Evolutionary conservation across 30 jellyfish, hydroid and myxozoan genomes (phyloP).

Genomic region (Mastigias papua): DNA sequence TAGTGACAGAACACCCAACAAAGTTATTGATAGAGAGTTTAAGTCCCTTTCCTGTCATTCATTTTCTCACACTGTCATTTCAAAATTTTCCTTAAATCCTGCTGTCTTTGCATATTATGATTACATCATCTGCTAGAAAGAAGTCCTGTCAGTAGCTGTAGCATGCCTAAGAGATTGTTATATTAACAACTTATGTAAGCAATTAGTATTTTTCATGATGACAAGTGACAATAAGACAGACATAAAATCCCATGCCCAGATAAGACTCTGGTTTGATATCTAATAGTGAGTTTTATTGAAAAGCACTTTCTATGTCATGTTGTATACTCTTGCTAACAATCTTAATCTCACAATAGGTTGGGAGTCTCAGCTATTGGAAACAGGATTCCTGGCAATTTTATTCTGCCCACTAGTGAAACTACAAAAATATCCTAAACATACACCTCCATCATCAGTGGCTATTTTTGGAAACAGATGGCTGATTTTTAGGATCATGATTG

Average conservation of each 20-base stretch:
- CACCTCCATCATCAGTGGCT: conserved; percentile 81
- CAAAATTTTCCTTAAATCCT: too few species aligned
- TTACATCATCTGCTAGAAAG: too few species aligned
- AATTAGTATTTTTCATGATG: not conserved
- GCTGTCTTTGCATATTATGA: too few species aligned
- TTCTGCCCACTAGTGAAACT: conserved; percentile 75
- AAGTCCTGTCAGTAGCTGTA: too few species aligned
- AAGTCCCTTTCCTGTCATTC: too few species aligned
- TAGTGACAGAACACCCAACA: too few species aligned
- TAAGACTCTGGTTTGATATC: not conserved
- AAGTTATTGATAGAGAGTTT: too few species aligned
- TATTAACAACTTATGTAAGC: too few species aligned
- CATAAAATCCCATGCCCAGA: not conserved
- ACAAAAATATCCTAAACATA: conserved; percentile 47
- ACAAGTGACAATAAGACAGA: not conserved
- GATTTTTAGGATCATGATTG: conserved; percentile 83
- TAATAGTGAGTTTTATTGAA: too few species aligned
- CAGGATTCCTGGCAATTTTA: conserved; percentile 82
- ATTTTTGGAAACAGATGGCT: conserved; percentile 84
- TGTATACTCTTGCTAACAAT: not conserved
- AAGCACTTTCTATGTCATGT: not conserved
- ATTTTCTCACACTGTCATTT: too few species aligned
- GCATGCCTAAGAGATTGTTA: too few species aligned
- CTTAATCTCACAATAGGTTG: conserved; percentile 43
- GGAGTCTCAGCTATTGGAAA: conserved; percentile 86